These are phyloP conservation scores for Arremon brunneinucha DNA, from an alignment of 2,797 vertebrate genomes.

Conservation along the genomic window DNA sequence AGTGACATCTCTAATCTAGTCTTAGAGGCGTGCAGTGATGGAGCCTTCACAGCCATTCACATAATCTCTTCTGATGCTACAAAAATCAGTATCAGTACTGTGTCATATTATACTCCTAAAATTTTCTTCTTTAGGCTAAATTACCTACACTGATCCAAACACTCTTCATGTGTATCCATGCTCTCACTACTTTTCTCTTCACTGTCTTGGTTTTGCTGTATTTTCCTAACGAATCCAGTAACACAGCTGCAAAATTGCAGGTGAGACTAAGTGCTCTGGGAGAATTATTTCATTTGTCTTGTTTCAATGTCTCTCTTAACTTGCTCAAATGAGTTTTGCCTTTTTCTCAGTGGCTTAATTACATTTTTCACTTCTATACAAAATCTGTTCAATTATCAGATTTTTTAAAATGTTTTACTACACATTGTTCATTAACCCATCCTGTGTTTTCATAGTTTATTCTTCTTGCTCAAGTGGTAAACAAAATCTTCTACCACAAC, in stretches of 20 bases:
- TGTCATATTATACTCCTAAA: neutral
- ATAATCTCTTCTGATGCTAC: neutral
- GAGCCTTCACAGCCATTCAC: neutral
- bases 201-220: neutral
- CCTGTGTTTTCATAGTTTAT: neutral
- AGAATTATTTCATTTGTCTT: neutral
- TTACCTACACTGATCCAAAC: neutral
- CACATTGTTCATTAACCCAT: neutral
- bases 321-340: neutral
- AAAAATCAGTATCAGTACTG: neutral
- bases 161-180: neutral
- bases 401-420: neutral
- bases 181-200: neutral
- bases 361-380: neutral
- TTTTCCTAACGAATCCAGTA: neutral
- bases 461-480: neutral
- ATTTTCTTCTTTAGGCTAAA: neutral
- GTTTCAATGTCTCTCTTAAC: neutral
- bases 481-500: neutral
- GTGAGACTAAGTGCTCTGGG: neutral
- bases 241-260: neutral
- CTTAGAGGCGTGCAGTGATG: neutral
- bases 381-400: neutral
- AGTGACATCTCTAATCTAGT: neutral
- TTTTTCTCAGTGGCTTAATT: neutral